A percentile compares a stretch with the other conserved stretches of the same genome.
Conservation (phyloP, 2,113 vertebrate genomes). For the Sapayoa aenigma region DNA sequence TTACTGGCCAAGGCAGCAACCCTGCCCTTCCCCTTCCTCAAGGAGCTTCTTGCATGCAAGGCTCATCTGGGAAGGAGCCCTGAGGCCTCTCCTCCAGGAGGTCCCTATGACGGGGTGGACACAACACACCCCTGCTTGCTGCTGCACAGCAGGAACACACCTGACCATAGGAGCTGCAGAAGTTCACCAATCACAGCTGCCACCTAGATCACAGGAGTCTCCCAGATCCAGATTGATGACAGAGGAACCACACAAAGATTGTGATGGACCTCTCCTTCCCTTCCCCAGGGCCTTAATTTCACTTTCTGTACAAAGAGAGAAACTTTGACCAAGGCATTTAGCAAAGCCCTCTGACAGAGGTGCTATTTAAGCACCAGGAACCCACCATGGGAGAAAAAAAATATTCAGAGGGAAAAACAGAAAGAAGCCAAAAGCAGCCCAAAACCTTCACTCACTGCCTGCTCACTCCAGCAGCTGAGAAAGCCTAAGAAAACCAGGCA, state of each 20-base stretch:
- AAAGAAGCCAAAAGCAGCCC: not conserved
- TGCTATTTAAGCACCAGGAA: not conserved
- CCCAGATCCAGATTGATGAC: not conserved
- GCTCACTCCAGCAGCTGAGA: not conserved
- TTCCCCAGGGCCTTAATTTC: not conserved
- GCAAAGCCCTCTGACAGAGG: not conserved
- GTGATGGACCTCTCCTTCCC: not conserved
- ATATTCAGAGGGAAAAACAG: not conserved
- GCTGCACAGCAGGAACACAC: not conserved
- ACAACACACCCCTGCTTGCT: not conserved
- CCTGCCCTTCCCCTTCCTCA: not conserved
- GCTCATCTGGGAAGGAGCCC: not conserved
- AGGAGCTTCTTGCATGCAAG: fast-evolving
- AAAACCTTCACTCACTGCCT: not conserved
- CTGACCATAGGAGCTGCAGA: not conserved
- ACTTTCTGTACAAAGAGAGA: not conserved
- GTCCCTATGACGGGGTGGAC: not conserved
- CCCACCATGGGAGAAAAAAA: not conserved
- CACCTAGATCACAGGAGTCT: not conserved
- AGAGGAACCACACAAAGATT: not conserved
- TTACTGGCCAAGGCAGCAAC: not conserved
- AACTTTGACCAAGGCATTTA: not conserved
- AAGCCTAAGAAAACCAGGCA: not conserved
- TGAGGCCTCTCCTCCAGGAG: not conserved
- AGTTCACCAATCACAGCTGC: too few relatives aligned